Conservation (phyloP, 2,888 invertebrate species). For the Masnerella sp. region DNA sequence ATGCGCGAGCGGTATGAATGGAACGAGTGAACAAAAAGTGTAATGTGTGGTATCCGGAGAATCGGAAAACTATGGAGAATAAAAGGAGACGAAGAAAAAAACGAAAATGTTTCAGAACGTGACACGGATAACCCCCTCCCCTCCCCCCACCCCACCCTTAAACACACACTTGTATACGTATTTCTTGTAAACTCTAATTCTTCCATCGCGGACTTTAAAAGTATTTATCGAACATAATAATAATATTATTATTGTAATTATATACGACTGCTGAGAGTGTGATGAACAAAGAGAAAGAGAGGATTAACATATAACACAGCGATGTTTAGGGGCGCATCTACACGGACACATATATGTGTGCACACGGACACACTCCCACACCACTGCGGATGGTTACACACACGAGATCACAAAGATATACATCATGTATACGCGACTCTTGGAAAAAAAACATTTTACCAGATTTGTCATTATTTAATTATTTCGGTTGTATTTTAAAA, state of each 20-base stretch:
- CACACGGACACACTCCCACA: constrained; percentile 7
- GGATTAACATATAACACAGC: constrained; percentile 52
- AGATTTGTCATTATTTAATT: constrained; percentile 89
- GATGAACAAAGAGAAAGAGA: constrained; percentile 68
- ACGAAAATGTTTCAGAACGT: constrained; percentile 44
- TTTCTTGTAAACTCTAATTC: constrained; percentile 82
- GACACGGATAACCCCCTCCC: constrained; percentile 30
- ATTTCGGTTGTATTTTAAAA: constrained; percentile 91
- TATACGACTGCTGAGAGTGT: constrained; percentile 77
- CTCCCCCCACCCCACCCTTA: constrained; percentile 74
- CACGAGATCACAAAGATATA: constrained; percentile 81
- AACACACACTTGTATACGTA: constrained; percentile 86
- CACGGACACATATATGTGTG: constrained; percentile 17
- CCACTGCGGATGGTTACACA: constrained; percentile 77
- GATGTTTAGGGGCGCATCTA: constrained; percentile 38
- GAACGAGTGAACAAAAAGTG: constrained; percentile 54
- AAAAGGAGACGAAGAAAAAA: constrained; percentile 14
- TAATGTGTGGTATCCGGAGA: constrained; percentile 55
- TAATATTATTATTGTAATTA: constrained; percentile 77
- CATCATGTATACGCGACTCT: constrained; percentile 89
- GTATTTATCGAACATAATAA: constrained; percentile 77
- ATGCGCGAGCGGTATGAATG: constrained; percentile 52
- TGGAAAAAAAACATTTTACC: constrained; percentile 82
- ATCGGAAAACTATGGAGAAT: constrained; percentile 45
- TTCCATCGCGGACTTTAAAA: constrained; percentile 79